Percentiles rank a stretch among this genome's conserved stretches.
Evolutionary conservation across 2,888 invertebrate genomes (phyloP).

Genomic region (Cephonodes hylas): DNA sequence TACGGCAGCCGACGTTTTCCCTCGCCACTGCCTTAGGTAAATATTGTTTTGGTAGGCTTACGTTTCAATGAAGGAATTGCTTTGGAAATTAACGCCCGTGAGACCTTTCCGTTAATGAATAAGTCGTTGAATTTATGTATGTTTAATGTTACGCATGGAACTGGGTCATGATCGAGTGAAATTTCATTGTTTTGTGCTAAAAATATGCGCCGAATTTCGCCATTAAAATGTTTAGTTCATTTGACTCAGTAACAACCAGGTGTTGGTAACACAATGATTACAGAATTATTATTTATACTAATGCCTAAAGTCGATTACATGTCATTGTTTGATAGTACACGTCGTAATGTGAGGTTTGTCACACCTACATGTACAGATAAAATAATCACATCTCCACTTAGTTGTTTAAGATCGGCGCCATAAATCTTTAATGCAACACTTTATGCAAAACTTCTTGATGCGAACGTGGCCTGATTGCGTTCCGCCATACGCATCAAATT

Average conservation of each 20-base stretch:
- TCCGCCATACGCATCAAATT: background rate
- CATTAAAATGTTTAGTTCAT: background rate
- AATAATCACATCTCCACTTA: no score
- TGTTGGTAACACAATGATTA: background rate
- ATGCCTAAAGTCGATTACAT: no score
- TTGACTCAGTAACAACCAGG: background rate
- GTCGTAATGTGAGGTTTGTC: no score
- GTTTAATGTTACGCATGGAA: constrained; percentile 8
- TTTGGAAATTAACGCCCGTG: constrained; percentile 41
- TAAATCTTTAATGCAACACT: background rate
- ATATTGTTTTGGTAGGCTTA: constrained; percentile 48
- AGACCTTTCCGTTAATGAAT: constrained; percentile 35
- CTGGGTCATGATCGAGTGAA: background rate
- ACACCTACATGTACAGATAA: no score
- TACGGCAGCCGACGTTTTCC: constrained; percentile 31
- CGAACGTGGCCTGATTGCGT: background rate
- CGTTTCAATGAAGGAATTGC: constrained; percentile 49
- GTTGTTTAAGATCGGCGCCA: background rate
- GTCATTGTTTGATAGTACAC: no score
- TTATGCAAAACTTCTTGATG: background rate
- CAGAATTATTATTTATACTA: no score
- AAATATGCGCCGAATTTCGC: background rate
- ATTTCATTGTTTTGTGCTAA: constrained; percentile 10
- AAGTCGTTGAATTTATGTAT: constrained; percentile 20
- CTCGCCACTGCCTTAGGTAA: constrained; percentile 36